phyloP scores from a whole-genome alignment of 2,797 vertebrate species.

The Malurus splendens region DNA sequence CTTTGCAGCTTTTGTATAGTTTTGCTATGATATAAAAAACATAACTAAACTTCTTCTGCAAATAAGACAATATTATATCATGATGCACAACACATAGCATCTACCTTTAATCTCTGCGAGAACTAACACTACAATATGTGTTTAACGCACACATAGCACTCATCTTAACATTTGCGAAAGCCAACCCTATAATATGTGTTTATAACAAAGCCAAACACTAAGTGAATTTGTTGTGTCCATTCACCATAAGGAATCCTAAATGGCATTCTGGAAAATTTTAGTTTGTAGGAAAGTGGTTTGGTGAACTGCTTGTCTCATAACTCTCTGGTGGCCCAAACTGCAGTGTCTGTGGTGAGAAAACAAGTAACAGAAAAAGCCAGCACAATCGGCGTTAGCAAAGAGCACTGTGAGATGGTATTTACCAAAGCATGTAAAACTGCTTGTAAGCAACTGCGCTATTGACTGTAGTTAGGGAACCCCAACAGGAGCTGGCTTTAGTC shows the following conservation, averaged over 20 bases:
- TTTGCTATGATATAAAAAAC: no score
- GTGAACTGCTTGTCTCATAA: background rate
- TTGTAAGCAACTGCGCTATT: background rate
- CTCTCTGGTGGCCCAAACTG: background rate
- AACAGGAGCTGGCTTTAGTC: fast-evolving
- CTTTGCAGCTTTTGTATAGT: no score
- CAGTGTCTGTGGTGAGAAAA: background rate
- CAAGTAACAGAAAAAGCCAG: background rate
- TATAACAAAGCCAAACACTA: background rate
- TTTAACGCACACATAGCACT: no score
- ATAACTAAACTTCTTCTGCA: no score
- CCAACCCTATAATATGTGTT: no score
- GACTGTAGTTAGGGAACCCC: background rate
- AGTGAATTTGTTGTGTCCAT: fast-evolving
- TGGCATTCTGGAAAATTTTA: background rate
- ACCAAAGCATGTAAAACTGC: background rate
- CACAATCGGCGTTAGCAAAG: background rate
- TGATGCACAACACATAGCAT: no score
- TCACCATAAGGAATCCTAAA: fast-evolving
- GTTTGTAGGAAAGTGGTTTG: background rate
- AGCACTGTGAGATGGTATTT: background rate
- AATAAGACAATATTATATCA: no score
- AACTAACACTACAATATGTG: no score
- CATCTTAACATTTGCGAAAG: no score
- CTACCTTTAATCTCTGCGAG: no score